Percentiles rank a stretch among this genome's conserved stretches.
phyloP scores from a whole-genome alignment of 2,888 invertebrate species.

The Stegophylla sp. region DNA sequence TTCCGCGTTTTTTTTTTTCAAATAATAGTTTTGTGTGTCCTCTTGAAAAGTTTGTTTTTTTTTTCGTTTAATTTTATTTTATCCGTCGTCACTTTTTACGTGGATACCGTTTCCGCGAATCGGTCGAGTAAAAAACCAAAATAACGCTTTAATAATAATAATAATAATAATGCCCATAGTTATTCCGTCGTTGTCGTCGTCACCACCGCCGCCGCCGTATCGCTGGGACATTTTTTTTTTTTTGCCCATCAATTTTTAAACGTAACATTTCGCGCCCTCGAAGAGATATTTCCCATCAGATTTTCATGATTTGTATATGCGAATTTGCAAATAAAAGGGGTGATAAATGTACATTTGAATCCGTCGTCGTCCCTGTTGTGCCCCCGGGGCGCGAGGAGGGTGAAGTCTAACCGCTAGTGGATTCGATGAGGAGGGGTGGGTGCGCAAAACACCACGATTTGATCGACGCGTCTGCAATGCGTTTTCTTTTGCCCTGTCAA shows the following conservation, averaged over 20 bases:
- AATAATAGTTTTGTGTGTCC: too few relatives aligned
- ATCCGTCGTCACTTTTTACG: too few relatives aligned
- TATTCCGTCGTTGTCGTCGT: background rate
- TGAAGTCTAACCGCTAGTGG: background rate
- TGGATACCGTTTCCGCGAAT: too few relatives aligned
- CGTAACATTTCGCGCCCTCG: background rate
- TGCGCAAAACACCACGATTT: slow-evolving; percentile 36
- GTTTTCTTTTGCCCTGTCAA: slow-evolving; percentile 49
- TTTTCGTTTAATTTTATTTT: too few relatives aligned
- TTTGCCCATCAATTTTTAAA: background rate
- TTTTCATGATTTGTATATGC: slow-evolving; percentile 32
- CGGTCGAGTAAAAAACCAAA: too few relatives aligned
- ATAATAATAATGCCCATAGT: background rate
- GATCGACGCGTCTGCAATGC: slow-evolving; percentile 54
- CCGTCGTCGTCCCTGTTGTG: too few relatives aligned
- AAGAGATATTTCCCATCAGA: slow-evolving; percentile 21
- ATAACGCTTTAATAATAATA: too few relatives aligned
- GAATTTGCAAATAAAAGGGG: slow-evolving; percentile 48
- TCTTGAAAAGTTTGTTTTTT: too few relatives aligned
- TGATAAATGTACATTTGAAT: slow-evolving; percentile 55
- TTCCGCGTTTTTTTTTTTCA: too few relatives aligned
- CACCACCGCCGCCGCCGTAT: background rate
- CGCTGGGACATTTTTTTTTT: background rate
- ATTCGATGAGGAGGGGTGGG: background rate
- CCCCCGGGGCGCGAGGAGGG: background rate